Evolutionary conservation across 2,888 invertebrate genomes (phyloP), one percentile per base, ranked within the genome.

Genomic region (Ceramica pisi): DNA sequence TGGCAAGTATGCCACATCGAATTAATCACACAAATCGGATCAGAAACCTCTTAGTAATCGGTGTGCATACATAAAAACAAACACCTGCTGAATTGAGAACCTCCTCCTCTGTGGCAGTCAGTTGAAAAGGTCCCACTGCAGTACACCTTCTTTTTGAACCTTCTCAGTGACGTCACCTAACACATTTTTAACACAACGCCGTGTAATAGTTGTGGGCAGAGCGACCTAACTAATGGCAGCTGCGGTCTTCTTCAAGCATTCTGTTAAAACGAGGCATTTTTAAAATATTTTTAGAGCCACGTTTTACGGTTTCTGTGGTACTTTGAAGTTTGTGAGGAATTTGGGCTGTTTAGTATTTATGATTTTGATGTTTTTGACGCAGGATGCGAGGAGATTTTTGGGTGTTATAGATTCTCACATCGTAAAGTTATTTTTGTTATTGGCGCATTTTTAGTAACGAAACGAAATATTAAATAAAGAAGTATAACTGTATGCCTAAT

Each of bases 121-220:
- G n/a, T n/a, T n/a, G n/a, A n/a, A 55, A n/a, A 0, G 4, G 6
- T 38, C 14, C 16, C 14, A 16, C n/a, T n/a, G n/a, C 5, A 31
- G 26, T 60, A 9, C 16, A 31, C 19, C 56, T 65, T 62, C 50
- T 59, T 12, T 14, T 1, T 0, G 2, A 19, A 19, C 14, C 16
- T 56, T 12, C 35, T 35, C 19, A 44, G 31, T 75, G 46, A 38
- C 63, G 14, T 57, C 21, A 26, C 31, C 23, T 55, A 35, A 44
- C 56, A 81, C n/a, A 66, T 81, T 78, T 77, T 73, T 63, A 72
- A 63, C 66, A 63, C 50, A 62, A 53, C 65, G 31, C 48, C n/a
- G 55, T 55, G 41, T 76, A 78, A 82, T 85, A 78, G 76, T 83
- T 82, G 82, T 63, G 82, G 80, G 69, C 35, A 60, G 63, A 31